Conservation (phyloP, 2,888 invertebrate species). For the Lasius fuliginosus region DNA sequence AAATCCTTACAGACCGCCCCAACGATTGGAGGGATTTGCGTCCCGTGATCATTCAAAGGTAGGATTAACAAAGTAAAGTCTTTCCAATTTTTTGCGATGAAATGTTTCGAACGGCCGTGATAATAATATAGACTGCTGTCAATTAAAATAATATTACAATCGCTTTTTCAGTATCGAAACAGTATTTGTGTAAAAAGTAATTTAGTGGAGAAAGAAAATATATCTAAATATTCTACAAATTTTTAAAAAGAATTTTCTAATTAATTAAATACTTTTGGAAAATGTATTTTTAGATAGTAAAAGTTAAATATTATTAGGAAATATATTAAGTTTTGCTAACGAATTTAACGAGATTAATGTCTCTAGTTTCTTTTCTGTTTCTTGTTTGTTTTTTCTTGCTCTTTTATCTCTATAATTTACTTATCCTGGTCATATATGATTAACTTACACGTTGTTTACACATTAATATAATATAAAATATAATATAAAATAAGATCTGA, state of each 20-base stretch:
- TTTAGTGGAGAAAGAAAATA: not conserved
- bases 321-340: no score
- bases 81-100: not conserved
- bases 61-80: slow-evolving; percentile 11
- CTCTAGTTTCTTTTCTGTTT: not conserved
- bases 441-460: not conserved
- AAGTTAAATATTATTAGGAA: no score
- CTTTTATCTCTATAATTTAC: no score
- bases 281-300: no score
- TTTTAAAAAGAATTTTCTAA: no score
- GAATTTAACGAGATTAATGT: not conserved
- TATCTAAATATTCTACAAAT: not conserved
- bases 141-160: not conserved
- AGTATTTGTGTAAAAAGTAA: not conserved
- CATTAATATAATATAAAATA: not conserved
- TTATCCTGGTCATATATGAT: not conserved
- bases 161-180: not conserved
- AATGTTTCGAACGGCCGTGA: no score
- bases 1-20: slow-evolving; percentile 75
- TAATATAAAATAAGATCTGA: not conserved
- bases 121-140: not conserved
- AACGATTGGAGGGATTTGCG: slow-evolving; percentile 75
- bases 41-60: slow-evolving; percentile 69
- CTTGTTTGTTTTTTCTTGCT: no score
- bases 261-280: no score